These are phyloP conservation scores for Galleria mellonella DNA, from an alignment of 1,140 invertebrate genomes.

Conservation along the genomic window DNA sequence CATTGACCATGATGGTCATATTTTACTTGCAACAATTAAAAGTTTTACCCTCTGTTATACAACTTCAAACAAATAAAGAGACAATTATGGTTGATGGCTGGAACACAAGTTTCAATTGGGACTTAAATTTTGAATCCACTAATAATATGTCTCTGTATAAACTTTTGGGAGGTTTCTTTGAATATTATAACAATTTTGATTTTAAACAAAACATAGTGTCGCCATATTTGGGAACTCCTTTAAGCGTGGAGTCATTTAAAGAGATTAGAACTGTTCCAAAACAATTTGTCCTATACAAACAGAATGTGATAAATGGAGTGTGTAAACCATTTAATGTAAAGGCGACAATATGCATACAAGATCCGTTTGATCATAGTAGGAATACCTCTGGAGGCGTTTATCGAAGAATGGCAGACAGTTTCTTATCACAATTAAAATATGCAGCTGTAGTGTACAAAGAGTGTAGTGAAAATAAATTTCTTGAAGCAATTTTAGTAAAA, in stretches of 20 bases:
- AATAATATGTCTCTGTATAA: slow-evolving; percentile 44
- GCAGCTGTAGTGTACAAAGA: slow-evolving; percentile 18
- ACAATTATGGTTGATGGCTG: slow-evolving; percentile 25
- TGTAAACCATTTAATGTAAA: slow-evolving; percentile 47
- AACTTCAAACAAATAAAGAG: slow-evolving; percentile 21
- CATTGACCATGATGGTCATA: slow-evolving; percentile 75
- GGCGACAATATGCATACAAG: slow-evolving; percentile 75
- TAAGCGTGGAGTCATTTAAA: slow-evolving; percentile 61
- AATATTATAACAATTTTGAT: slow-evolving; percentile 74
- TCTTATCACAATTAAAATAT: slow-evolving; percentile 17
- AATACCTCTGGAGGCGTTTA: slow-evolving; percentile 67
- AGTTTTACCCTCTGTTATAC: slow-evolving; percentile 32
- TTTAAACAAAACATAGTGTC: slow-evolving; percentile 72
- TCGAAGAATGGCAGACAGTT: slow-evolving; percentile 20
- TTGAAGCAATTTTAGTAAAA: slow-evolving; percentile 12
- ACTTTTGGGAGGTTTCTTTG: slow-evolving; percentile 76
- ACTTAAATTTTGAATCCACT: background rate
- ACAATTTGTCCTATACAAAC: slow-evolving; percentile 61
- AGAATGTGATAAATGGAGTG: slow-evolving; percentile 29
- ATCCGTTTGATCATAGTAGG: slow-evolving; percentile 77
- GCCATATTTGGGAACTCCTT: slow-evolving; percentile 67
- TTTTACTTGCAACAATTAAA: slow-evolving; percentile 77
- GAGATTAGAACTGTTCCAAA: slow-evolving; percentile 38
- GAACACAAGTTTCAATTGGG: slow-evolving; percentile 32
- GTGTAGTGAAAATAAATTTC: slow-evolving; percentile 6